Evolutionary conservation across 2,888 invertebrate species (phyloP), one percentile per base, ranked within the genome.

Genomic region (Eilema sororculum): DNA sequence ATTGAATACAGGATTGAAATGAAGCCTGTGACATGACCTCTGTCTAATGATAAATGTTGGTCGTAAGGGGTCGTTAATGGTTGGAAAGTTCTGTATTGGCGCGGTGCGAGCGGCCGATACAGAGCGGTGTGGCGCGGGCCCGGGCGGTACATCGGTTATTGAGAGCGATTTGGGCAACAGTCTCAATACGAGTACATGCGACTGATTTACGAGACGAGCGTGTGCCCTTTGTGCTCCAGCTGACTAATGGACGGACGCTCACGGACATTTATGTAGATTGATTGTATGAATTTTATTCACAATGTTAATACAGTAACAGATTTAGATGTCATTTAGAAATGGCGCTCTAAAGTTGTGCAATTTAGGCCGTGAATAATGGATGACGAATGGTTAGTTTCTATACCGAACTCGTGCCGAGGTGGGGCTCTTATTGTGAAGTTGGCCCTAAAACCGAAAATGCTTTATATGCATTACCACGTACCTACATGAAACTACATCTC

Each of bases 251-350:
- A 94, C 94, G 92, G 92, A 93, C 95, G 95, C 94, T 94, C 95
- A 95, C 92, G 93, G 94, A 95, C 95, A 94, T 95, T 95, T 95
- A 95, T 95, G 95, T 95, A 95, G 95, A 95, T 95, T 95, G 95
- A 95, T 95, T 95, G 95, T 94, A 95, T 95, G 90, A 95, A 95
- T 95, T 95, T 95, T 95, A 95, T 95, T 95, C 95, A 95, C 95
- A 94, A 95, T 95, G 95, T 95, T 95, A 95, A 95, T 95, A 95
- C 95, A 95, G 90, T 94, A 95, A 95, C 95, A 95, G 95, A 95
- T 95, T 95, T 95, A 95, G 95, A 95, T 94, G 95, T 95, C 95
- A 95, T 95, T 95, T 95, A 93, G 94, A 94, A 95, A 95, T 95
- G 93, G 95, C 94, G 93, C 93, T 95, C 91, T 94, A 94, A 94